Base-by-base conservation (phyloP, 2,888 invertebrate genomes). In the Ashinkailepas kermadecensis region DNA sequence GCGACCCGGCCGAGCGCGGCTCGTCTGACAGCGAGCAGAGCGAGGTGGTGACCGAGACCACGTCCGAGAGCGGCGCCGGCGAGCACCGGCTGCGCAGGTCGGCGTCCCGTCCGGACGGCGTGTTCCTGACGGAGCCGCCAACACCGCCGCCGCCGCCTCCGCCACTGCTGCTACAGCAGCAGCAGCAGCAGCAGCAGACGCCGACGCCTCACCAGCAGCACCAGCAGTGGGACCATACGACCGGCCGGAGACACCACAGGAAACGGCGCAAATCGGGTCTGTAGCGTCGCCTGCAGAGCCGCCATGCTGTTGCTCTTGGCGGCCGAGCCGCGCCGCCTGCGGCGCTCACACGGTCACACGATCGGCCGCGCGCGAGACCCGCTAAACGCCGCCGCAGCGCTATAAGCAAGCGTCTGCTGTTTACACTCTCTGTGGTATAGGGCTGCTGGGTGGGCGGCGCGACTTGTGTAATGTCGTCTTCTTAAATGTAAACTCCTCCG, bases 31-130 rank as follows among this genome's bases (percentile, higher is more conserved):
- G 21, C 21, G 74, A 65, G 10, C 10, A 74, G 54, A 74, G 74
- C 54, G 74, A 74, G 74, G 21, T 12, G 21, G 74, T 74, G 18
- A 74, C 74, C 15, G 74, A 74, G 74, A 74, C 74, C 7, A 74
- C 74, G 21, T 74, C 74, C 7, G 74, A 74, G 74, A 74, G 74
- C 74, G 74, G 74, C 54, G 74, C 74, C 54, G 74, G 74, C 13
- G 74, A 74, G 21, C 13, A 54, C 8, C 54, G 74, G 21, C 74
- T 74, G 74, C 74, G 21, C 9, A 18, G 74, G 10, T 74, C 74
- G 15, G 74, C 74, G 10, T 74, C 74, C 15, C 74, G 74, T 56
- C 74, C 74, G 10, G 74, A 74, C 56, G 74, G 74, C 2, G 74
- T 74, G 39, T 74, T 74, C 21, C 74, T 74, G 39, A 74, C 74